Evolutionary conservation across 2,888 invertebrate genomes (phyloP), one percentile per base, ranked within the genome.

Genomic region (Gasteruption jaculator): DNA sequence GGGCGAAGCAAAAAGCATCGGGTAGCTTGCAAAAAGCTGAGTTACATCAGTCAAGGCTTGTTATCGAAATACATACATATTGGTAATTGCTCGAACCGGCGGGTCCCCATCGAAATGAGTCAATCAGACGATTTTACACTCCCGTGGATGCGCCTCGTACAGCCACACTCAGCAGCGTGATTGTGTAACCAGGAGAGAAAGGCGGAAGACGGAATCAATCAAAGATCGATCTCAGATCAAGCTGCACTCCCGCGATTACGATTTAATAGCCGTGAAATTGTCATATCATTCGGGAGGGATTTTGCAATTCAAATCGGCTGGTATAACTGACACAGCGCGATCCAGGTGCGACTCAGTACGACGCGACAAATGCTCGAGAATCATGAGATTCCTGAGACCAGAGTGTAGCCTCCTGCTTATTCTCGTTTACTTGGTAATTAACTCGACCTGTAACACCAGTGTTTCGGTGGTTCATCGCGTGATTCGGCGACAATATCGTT

Each of bases 171-270:
- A 51, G 37, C 42, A 45, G 26, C 31, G 40, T 38, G 54, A 50
- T 64, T 64, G 57, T 54, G 64, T 52, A 64, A 64, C 38, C 37
- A 41, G 19, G 50, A 53, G 63, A 65, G 68, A 69, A 69, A 69
- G 68, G 64, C 67, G 68, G 68, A 69, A 67, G 61, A 60, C 48
- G 40, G 42, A 32, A 37, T 44, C 34, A 30, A 25, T 40, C 37
- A 43, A 37, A 41, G 43, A 52, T 46, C 50, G 53, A 53, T 43
- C 47, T 27, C 27, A 26, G 26, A 11, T 16, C 40, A 22, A 22
- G 39, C 25, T 26, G 12, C 10, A n/a, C 33, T 11, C 5, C 11
- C 10, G 33, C n/a, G 33, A 15, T 11, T 11, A 10, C 12, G 30
- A 41, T 29, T 41, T 52, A 53, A 53, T 57, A 46, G 49, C 48